Conservation (phyloP, 2,797 vertebrate genomes). For the Acrocephalus scirpaceus region DNA sequence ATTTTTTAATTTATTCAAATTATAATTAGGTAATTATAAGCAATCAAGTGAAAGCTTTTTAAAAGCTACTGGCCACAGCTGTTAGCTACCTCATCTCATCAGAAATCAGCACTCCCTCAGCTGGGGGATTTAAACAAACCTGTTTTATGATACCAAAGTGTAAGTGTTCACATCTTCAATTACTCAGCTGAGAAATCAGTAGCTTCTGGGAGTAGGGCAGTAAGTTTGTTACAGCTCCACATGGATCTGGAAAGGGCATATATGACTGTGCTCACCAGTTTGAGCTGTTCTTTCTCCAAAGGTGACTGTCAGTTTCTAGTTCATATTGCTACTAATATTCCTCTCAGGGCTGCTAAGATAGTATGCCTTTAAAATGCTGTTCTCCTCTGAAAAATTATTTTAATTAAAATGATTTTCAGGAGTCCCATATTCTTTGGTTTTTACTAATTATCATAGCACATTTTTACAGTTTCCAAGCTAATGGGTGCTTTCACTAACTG, state of each 20-base stretch:
- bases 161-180: background rate
- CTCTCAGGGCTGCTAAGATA: background rate
- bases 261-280: background rate
- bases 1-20: conserved; percentile 8
- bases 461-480: conserved; percentile 1
- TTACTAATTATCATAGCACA: background rate
- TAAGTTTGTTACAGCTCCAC: background rate
- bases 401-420: conserved; percentile 44
- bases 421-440: conserved; percentile 8
- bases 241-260: background rate
- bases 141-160: background rate
- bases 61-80: conserved; percentile 32
- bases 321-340: background rate
- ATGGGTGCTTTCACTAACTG: background rate
- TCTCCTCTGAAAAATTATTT: conserved; percentile 44
- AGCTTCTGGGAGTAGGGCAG: background rate
- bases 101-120: background rate
- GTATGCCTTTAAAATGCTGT: background rate
- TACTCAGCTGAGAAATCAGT: conserved; percentile 8
- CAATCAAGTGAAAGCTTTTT: background rate
- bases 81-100: background rate
- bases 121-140: background rate
- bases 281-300: background rate
- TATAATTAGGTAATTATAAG: conserved; percentile 10
- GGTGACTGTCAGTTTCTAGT: background rate